Conservation (phyloP, 1,140 invertebrate genomes). For the Camponotus vicinus region DNA sequence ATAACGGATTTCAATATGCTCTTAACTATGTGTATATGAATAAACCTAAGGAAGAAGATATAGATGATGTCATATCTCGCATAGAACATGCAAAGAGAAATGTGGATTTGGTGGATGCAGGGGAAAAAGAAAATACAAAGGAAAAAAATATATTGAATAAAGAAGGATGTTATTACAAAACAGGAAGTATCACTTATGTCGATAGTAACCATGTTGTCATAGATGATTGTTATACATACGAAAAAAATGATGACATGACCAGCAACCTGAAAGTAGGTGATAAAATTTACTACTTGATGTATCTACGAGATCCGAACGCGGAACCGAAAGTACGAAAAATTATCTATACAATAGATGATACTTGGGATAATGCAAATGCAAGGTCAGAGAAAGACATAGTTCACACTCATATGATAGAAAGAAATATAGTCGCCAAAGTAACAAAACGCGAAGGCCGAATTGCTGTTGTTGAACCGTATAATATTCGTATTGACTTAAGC, state of each 20-base stretch:
- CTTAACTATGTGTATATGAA: constrained; percentile 13
- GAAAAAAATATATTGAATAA: constrained; percentile 9
- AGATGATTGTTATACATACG: constrained; percentile 78
- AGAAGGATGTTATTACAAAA: constrained; percentile 77
- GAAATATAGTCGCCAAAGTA: constrained; percentile 87
- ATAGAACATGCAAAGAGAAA: constrained; percentile 55
- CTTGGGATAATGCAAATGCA: constrained; percentile 71
- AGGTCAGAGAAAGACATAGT: constrained; percentile 3
- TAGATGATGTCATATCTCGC: constrained; percentile 67
- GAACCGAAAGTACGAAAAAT: constrained; percentile 79
- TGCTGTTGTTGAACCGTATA: constrained; percentile 86
- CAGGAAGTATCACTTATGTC: constrained; percentile 76
- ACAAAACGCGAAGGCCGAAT: constrained; percentile 83
- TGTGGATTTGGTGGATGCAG: neutral
- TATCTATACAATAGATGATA: constrained; percentile 69
- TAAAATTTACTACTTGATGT: constrained; percentile 79
- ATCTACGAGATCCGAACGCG: constrained; percentile 66
- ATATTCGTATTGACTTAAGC: constrained; percentile 87
- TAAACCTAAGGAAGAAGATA: constrained; percentile 51
- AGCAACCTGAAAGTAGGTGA: constrained; percentile 74
- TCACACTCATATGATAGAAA: constrained; percentile 80
- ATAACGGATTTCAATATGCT: constrained; percentile 57
- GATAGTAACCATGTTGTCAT: constrained; percentile 74
- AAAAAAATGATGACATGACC: constrained; percentile 59
- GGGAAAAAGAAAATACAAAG: neutral